phyloP scores from a whole-genome alignment of 2,888 invertebrate genomes.

The Petrolisthes cinctipes region DNA sequence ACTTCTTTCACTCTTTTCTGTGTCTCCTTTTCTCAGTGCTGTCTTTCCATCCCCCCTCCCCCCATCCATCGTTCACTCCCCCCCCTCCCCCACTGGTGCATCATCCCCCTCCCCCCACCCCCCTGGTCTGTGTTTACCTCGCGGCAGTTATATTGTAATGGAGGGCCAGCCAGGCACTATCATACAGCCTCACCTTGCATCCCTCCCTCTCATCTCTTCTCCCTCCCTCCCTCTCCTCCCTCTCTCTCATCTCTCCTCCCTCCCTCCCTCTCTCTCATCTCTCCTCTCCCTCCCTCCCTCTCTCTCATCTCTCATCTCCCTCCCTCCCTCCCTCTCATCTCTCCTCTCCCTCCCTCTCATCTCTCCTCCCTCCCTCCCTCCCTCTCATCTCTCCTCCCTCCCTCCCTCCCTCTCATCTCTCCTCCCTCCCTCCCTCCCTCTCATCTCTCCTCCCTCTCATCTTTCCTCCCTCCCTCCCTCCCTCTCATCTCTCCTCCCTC shows the following conservation, averaged over 20 bases:
- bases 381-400: too few species aligned
- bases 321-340: background rate
- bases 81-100: too few species aligned
- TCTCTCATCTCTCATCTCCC: background rate
- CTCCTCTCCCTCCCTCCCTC: background rate
- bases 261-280: background rate
- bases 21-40: too few species aligned
- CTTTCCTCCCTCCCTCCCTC: conserved; percentile 5
- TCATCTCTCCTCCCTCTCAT: background rate
- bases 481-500: conserved; percentile 1
- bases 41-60: too few species aligned
- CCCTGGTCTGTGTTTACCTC: too few species aligned
- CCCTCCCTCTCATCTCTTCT: background rate
- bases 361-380: too few species aligned
- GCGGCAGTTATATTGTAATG: too few species aligned
- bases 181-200: too few species aligned
- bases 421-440: background rate
- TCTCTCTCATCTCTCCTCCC: background rate
- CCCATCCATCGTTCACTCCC: too few species aligned
- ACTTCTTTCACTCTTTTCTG: too few species aligned
- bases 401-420: background rate
- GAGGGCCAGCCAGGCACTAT: too few species aligned
- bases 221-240: background rate
- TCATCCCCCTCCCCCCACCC: too few species aligned
- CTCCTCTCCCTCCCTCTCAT: background rate